These are phyloP conservation scores for Cotesia vestalis DNA, from an alignment of 1,140 invertebrate species.

Conservation along the genomic window DNA sequence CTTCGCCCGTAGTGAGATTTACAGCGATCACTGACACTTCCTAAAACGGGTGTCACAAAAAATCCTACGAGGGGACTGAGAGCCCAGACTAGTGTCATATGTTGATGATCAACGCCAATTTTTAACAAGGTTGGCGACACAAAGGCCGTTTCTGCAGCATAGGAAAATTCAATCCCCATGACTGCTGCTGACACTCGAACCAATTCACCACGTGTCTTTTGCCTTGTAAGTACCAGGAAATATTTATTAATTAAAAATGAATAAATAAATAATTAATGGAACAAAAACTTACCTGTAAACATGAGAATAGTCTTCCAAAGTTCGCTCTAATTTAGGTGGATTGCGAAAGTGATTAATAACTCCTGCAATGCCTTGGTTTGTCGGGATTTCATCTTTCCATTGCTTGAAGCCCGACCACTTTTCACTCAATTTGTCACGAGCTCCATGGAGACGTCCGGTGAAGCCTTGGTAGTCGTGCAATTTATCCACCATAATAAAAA, in stretches of 20 bases:
- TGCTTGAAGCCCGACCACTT: constrained; percentile 71
- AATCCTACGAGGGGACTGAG: constrained; percentile 91
- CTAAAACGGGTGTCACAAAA: constrained; percentile 90
- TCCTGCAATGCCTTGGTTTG: constrained; percentile 58
- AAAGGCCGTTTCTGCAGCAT: constrained; percentile 96
- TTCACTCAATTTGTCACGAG: constrained; percentile 71
- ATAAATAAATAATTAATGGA: constrained; percentile 9
- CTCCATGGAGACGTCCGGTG: constrained; percentile 74
- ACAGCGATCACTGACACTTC: constrained; percentile 92
- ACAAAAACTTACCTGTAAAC: constrained; percentile 74
- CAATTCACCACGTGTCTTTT: constrained; percentile 84
- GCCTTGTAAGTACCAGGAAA: constrained; percentile 54
- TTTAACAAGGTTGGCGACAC: constrained; percentile 93
- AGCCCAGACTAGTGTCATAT: constrained; percentile 96
- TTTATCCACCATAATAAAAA: constrained; percentile 73
- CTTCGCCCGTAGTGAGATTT: constrained; percentile 80
- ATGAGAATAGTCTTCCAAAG: constrained; percentile 74
- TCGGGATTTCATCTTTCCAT: constrained; percentile 64
- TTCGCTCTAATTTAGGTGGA: constrained; percentile 60
- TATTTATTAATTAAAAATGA: neutral
- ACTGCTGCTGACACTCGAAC: constrained; percentile 91
- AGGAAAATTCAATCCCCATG: constrained; percentile 97
- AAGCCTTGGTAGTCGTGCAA: constrained; percentile 81
- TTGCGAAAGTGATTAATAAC: constrained; percentile 59
- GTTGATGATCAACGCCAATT: constrained; percentile 88